Conservation (phyloP, 2,797 vertebrate genomes). For the Pseudochirops corinnae region DNA sequence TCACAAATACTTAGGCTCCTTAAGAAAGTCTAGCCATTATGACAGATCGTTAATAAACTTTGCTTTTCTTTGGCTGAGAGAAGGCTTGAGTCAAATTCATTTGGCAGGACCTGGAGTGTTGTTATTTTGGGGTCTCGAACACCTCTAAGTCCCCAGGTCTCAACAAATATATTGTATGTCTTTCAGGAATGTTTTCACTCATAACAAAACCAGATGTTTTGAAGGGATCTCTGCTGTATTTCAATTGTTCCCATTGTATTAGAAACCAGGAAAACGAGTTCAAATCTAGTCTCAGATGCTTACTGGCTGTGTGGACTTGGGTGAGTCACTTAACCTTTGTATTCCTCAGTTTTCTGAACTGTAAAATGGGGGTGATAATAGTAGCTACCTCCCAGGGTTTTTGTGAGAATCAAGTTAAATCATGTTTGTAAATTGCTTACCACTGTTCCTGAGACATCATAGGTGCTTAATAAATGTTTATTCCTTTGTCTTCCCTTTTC, state of each 20-base stretch:
- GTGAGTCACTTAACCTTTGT: background rate
- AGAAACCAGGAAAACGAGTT: background rate
- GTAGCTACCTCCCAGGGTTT: background rate
- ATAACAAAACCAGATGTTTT: background rate
- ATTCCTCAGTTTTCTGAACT: background rate
- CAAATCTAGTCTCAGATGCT: background rate
- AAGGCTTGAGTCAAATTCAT: too few species aligned
- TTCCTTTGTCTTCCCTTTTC: background rate
- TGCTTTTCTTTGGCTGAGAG: too few species aligned
- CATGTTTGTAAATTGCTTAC: background rate
- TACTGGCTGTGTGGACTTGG: background rate
- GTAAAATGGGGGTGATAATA: background rate
- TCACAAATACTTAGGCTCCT: too few species aligned
- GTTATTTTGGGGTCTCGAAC: too few species aligned
- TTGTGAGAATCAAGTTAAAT: background rate
- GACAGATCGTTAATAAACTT: too few species aligned
- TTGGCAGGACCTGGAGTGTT: too few species aligned
- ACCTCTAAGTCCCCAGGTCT: too few species aligned
- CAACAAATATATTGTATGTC: background rate
- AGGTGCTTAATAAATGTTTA: background rate
- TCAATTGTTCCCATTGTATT: background rate
- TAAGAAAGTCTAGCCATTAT: too few species aligned
- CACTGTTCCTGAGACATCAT: background rate
- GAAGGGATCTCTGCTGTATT: background rate
- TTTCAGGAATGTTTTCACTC: background rate